A percentile compares a stretch with the other conserved stretches of the same genome.
Evolutionary conservation across 2,888 invertebrate species (phyloP).

Genomic region (Cheilosia vernalis): DNA sequence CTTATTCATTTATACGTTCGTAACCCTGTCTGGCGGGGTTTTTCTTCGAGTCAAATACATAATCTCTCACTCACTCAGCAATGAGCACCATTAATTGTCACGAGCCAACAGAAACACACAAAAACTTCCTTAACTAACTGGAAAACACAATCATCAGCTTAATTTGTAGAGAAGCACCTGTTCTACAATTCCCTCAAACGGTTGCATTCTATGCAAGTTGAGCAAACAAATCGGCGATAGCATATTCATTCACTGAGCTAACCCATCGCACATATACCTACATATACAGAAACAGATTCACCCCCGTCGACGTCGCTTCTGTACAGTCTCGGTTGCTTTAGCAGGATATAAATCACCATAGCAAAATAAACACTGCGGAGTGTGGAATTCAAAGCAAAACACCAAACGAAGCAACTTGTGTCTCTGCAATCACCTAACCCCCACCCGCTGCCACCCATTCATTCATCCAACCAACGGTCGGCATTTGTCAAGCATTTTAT

Average conservation of each 20-base stretch:
- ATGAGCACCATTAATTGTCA: slow-evolving; percentile 53
- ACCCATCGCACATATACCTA: not conserved
- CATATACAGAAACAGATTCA: not conserved
- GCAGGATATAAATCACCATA: slow-evolving; percentile 51
- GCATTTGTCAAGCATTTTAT: slow-evolving; percentile 67
- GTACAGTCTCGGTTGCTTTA: slow-evolving; percentile 37
- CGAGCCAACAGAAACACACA: slow-evolving; percentile 6
- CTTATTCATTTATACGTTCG: not conserved
- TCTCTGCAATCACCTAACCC: slow-evolving; percentile 34
- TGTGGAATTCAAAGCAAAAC: slow-evolving; percentile 26
- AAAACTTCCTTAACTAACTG: slow-evolving; percentile 33
- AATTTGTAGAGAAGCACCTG: slow-evolving; percentile 60
- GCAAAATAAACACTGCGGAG: slow-evolving; percentile 41
- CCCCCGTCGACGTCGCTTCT: not conserved
- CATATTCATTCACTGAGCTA: slow-evolving; percentile 49
- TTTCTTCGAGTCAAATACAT: not conserved
- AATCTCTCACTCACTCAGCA: slow-evolving; percentile 13
- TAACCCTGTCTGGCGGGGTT: not conserved
- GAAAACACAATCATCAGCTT: slow-evolving; percentile 61
- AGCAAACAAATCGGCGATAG: slow-evolving; percentile 57
- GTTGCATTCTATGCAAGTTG: slow-evolving; percentile 46
- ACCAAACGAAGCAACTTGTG: slow-evolving; percentile 49
- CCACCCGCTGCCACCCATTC: slow-evolving; percentile 12
- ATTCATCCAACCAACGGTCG: slow-evolving; percentile 34
- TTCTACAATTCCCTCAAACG: slow-evolving; percentile 51